Conservation (phyloP, 2,797 vertebrate genomes). For the Corythornis leucogaster region DNA sequence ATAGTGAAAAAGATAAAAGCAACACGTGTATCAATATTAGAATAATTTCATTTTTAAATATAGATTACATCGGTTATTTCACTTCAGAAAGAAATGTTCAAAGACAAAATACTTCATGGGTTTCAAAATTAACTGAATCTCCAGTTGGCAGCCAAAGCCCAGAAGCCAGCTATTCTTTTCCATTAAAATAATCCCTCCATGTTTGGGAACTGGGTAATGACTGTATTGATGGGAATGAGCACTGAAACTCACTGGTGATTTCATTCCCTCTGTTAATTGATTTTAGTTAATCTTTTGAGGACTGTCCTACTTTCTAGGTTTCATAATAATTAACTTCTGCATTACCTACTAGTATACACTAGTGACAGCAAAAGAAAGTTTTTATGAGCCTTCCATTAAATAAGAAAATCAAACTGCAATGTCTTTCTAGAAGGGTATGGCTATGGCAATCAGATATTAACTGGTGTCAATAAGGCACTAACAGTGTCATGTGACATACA, state of each 20-base stretch:
- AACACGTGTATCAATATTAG: neutral
- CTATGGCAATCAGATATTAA: neutral
- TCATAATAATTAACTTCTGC: slow-evolving; percentile 34
- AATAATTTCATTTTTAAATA: neutral
- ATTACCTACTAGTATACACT: neutral
- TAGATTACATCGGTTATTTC: neutral
- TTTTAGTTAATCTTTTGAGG: slow-evolving; percentile 43
- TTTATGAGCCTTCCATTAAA: neutral
- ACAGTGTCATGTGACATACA: neutral
- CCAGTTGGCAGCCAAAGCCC: neutral
- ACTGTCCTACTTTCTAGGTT: slow-evolving; percentile 38
- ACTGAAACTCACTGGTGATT: neutral
- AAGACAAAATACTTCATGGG: neutral
- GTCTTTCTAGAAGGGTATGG: neutral
- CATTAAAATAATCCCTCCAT: neutral
- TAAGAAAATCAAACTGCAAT: slow-evolving; percentile 4
- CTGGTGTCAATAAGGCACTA: neutral
- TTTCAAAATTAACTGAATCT: slow-evolving; percentile 29
- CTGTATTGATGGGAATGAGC: fast-evolving
- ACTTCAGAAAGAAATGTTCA: neutral
- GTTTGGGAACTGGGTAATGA: neutral
- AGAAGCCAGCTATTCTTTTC: neutral
- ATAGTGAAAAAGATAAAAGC: neutral
- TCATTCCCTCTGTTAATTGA: slow-evolving; percentile 43
- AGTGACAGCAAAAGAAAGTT: slow-evolving; percentile 19